Base-by-base conservation (phyloP, 1,140 invertebrate genomes). In the Drosophila bocqueti region DNA sequence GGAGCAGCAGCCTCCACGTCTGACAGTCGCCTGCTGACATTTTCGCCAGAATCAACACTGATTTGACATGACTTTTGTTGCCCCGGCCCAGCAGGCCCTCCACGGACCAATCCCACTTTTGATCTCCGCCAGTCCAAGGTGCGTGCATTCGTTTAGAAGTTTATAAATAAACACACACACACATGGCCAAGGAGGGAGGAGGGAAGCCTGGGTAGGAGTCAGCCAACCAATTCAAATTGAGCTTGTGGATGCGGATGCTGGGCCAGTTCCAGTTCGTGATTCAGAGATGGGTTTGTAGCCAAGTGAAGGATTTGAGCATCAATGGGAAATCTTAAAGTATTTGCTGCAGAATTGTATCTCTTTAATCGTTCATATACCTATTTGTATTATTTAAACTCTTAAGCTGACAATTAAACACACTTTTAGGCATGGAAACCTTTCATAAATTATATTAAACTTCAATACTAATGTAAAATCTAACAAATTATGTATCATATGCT, bases 31-130 rank as follows among this genome's bases (percentile, higher is more conserved):
- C 83, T 71, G 82, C 83, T 85, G 79, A 84, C 81, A 84, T 90
- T 87, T 87, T 89, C 84, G 78, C 85, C 78, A 81, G 85, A 90
- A 87, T 89, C 85, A 84, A 79, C 85, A 84, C 81, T 89, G 84
- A 89, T 89, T 90, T 90, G 81, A 90, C 85, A 84, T 81, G 84
- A 89, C 84, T 89, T 89, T 90, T 81, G 85, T 85, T 75, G 81
- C 81, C 74, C 62, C 64, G 50, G 57, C 81, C 40, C 77, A 85
- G 65, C 76, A 57, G 58, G 64, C 26, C 36, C 61, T 63, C 62
- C 78, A 64, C 55, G 49, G 58, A 74, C 62, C 82, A 84, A 79
- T 81, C 76, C 81, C 67, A 80, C 71, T 69, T 81, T 72, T 72
- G 66, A 72, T 72, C 66, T 72, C 34, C 34, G 10, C 43, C 75